phyloP scores from a whole-genome alignment of 2,888 invertebrate genomes.

The Cryptocheilus praepositus region DNA sequence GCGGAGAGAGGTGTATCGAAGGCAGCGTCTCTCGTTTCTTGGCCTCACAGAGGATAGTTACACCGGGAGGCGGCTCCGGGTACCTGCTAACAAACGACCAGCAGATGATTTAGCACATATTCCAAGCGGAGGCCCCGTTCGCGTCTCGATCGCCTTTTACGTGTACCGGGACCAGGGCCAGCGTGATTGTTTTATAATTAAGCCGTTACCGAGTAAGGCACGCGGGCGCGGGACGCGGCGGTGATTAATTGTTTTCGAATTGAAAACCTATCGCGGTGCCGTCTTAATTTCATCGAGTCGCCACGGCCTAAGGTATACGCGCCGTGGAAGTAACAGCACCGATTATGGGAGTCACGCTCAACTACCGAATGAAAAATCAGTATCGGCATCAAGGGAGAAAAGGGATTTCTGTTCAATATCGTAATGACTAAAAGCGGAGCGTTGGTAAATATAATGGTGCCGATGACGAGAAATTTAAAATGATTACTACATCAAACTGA shows the following conservation, averaged over 20 bases:
- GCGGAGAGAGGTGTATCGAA: slow-evolving; percentile 41
- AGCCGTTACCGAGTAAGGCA: slow-evolving; percentile 68
- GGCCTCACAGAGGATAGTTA: slow-evolving; percentile 56
- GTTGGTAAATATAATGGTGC: no score
- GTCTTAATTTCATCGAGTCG: slow-evolving; percentile 62
- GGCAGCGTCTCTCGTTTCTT: slow-evolving; percentile 57
- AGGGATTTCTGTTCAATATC: no score
- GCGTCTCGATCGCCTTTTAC: slow-evolving; percentile 61
- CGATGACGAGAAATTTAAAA: no score
- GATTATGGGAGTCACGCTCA: no score
- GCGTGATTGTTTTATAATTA: slow-evolving; percentile 75
- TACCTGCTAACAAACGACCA: slow-evolving; percentile 72
- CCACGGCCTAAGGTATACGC: slow-evolving; percentile 27
- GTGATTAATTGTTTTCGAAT: slow-evolving; percentile 74
- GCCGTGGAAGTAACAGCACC: slow-evolving; percentile 21
- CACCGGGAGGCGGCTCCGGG: slow-evolving; percentile 57
- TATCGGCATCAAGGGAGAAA: no score
- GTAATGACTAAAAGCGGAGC: no score
- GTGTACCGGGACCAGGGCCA: slow-evolving; percentile 56
- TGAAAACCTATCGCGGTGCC: slow-evolving; percentile 69
- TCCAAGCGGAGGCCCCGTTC: slow-evolving; percentile 50
- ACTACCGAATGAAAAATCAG: no score
- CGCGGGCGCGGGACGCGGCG: slow-evolving; percentile 52
- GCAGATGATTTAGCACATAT: slow-evolving; percentile 73
- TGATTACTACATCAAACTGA: no score